A percentile compares a stretch with the other conserved stretches of the same genome.
phyloP scores from a whole-genome alignment of 1,140 invertebrate genomes.

The Maconellicoccus hirsutus region DNA sequence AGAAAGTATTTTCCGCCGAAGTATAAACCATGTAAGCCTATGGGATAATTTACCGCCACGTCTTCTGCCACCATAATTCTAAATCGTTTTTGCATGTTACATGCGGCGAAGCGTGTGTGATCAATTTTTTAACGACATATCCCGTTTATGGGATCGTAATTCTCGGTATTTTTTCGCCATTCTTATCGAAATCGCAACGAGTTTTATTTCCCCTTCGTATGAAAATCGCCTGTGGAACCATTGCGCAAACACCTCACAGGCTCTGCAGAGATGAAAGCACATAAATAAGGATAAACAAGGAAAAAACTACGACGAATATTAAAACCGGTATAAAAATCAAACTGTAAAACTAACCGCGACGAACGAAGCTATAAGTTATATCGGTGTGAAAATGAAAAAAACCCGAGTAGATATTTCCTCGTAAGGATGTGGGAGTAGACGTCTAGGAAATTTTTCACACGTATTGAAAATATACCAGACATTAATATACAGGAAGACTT shows the following conservation, averaged over 20 bases:
- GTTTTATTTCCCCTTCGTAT: not conserved
- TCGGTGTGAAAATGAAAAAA: not conserved
- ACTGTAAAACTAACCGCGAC: not conserved
- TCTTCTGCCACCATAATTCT: not conserved
- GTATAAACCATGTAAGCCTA: too few species aligned
- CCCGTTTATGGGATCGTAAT: not conserved
- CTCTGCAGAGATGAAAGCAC: too few species aligned
- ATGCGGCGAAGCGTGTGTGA: not conserved
- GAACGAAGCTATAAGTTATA: not conserved
- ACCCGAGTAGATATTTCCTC: too few species aligned
- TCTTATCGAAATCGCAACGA: not conserved
- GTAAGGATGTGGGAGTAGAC: too few species aligned
- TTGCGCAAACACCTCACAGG: too few species aligned
- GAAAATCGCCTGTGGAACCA: not conserved
- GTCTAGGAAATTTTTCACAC: too few species aligned
- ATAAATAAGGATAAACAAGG: not conserved
- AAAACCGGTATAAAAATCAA: not conserved
- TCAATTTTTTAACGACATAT: not conserved
- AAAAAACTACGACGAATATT: not conserved
- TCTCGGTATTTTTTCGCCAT: not conserved
- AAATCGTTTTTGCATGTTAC: not conserved
- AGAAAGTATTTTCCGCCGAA: too few species aligned
- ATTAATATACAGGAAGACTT: too few species aligned
- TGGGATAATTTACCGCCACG: too few species aligned
- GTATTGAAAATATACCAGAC: too few species aligned